A percentile compares a stretch with the other conserved stretches of the same genome.
Evolutionary conservation across 2,888 invertebrate genomes (phyloP).

Genomic region (Cryptocephalus moraei): DNA sequence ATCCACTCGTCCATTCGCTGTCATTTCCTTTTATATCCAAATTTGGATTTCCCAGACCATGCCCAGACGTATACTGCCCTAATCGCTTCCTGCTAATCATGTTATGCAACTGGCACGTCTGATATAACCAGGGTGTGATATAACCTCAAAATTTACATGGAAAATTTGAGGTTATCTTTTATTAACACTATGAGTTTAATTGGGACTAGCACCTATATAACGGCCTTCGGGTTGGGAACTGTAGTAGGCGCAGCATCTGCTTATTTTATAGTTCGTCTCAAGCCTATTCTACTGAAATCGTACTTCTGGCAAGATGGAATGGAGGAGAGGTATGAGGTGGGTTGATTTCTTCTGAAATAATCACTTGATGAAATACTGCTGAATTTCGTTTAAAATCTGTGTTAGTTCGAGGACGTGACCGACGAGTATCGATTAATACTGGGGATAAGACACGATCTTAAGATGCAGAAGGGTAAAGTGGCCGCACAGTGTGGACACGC

Average conservation of each 20-base stretch:
- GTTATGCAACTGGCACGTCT: too few relatives aligned
- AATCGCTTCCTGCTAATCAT: too few relatives aligned
- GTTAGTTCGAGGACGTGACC: conserved; percentile 30
- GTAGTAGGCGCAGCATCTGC: conserved; percentile 28
- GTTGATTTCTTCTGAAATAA: background rate
- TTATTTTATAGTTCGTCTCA: conserved; percentile 23
- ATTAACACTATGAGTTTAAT: conserved; percentile 24
- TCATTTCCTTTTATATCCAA: too few relatives aligned
- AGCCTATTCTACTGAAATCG: conserved; percentile 11
- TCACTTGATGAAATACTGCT: background rate
- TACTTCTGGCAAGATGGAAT: conserved; percentile 25
- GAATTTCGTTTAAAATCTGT: conserved; percentile 1
- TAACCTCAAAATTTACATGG: too few relatives aligned
- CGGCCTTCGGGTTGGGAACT: conserved; percentile 29
- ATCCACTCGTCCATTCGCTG: too few relatives aligned
- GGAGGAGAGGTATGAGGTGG: conserved; percentile 33
- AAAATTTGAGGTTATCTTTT: too few relatives aligned
- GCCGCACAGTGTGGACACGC: conserved; percentile 93
- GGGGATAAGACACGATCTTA: conserved; percentile 79
- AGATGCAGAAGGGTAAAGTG: conserved; percentile 92
- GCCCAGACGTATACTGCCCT: too few relatives aligned
- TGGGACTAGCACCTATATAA: conserved; percentile 25
- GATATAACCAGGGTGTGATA: too few relatives aligned
- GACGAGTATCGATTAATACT: conserved; percentile 72
- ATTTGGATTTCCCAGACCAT: too few relatives aligned